Base-by-base conservation (phyloP, 37 sponge, comb jelly and placozoan species). In the Beroe forskalii region DNA sequence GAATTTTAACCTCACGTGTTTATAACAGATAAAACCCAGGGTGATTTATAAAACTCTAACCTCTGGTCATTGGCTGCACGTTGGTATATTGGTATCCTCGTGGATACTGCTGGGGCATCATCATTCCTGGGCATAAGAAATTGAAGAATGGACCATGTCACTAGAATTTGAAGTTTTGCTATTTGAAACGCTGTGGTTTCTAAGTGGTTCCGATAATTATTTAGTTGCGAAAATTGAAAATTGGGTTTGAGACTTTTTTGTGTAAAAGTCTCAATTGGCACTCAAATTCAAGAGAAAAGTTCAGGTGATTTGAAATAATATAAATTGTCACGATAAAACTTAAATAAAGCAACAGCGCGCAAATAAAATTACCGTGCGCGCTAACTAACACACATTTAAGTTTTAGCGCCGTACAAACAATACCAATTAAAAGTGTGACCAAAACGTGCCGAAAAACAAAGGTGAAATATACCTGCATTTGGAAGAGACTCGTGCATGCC, bases 91-190 rank as follows among this genome's bases (percentile, higher is more conserved):
- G 72, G 39, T 69, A 69, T 14, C 72, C 38, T 69, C 72, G 28
- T 2, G 72, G 72, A 33, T 69, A 69, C 72, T 69, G 72, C 32
- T 69, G 72, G 32, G 72, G 36, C 72, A 69, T 69, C 72, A 69
- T 69, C 72, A 69, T 69, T 19, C 37, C 72, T 69, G 72, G 17
- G 60, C 14, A 17, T 19, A 55, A 19, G 60, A 19, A 19, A 19
- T 17, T 55, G 14, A 55, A 19, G 17, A 55, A 55, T 55, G 14
- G 17, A 19, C 60, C 17, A 55, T 55, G 9, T 55, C n/a, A n/a
- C n/a, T n/a, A n/a, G n/a, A n/a, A n/a, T n/a, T n/a, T n/a, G n/a
- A n/a, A n/a, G n/a, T n/a, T n/a, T n/a, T n/a, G n/a, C n/a, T n/a
- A n/a, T n/a, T n/a, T n/a, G n/a, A n/a, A n/a, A n/a, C n/a, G n/a